phyloP scores from a whole-genome alignment of 2,113 vertebrate species.

The Ptychochromis oligacanthus region DNA sequence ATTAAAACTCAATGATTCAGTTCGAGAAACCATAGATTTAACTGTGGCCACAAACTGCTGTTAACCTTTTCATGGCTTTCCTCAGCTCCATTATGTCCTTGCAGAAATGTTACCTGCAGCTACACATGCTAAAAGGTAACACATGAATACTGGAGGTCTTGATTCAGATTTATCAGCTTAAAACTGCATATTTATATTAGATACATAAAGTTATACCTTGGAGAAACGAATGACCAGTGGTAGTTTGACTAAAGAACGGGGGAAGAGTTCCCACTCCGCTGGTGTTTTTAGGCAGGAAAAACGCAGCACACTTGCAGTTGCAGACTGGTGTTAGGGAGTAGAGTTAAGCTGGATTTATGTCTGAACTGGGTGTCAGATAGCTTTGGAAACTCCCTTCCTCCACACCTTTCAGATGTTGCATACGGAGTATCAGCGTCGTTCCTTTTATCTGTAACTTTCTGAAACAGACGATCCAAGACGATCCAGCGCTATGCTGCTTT shows the following conservation, averaged over 20 bases:
- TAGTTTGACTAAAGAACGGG: background rate
- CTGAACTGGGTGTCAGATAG: background rate
- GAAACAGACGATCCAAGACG: background rate
- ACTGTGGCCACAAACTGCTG: background rate
- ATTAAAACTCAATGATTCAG: background rate
- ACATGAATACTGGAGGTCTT: no score
- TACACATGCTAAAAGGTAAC: background rate
- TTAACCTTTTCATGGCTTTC: background rate
- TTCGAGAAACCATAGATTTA: background rate
- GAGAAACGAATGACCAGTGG: no score
- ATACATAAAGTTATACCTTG: no score
- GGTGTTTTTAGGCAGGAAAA: background rate
- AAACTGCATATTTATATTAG: no score
- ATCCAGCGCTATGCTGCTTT: background rate
- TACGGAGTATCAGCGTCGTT: background rate
- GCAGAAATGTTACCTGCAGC: background rate
- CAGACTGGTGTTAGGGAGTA: background rate
- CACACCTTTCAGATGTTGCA: conserved; percentile 5
- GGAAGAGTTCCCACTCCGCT: background rate
- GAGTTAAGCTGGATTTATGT: background rate
- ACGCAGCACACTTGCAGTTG: background rate
- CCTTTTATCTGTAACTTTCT: conserved; percentile 5
- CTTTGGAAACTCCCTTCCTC: conserved; percentile 10
- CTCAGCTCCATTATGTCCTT: rapidly evolving
- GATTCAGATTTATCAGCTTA: no score